Evolutionary conservation across 37 sponge, comb jelly and placozoan genomes (phyloP).

Genomic region (Hexactinellida sp.): DNA sequence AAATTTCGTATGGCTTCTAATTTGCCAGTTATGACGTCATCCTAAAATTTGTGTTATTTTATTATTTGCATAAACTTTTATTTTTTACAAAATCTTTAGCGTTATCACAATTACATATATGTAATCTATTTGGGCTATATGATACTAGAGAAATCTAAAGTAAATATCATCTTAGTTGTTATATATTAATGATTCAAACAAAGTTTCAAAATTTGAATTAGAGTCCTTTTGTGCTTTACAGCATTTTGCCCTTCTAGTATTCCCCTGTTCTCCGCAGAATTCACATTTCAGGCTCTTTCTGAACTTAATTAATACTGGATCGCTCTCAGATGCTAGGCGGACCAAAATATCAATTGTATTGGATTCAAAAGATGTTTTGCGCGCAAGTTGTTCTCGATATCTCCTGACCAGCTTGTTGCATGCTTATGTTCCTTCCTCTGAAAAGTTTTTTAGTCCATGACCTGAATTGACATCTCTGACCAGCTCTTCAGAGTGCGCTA

Average conservation of each 20-base stretch:
- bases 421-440: neutral
- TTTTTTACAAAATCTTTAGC: too few species aligned
- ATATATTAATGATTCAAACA: too few species aligned
- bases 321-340: neutral
- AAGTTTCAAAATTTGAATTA: too few species aligned
- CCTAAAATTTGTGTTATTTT: too few species aligned
- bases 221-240: too few species aligned
- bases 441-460: neutral
- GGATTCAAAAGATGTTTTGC: neutral
- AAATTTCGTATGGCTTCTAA: too few species aligned
- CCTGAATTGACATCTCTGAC: neutral
- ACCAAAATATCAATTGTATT: neutral
- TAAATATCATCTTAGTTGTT: too few species aligned
- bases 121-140: too few species aligned
- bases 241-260: neutral
- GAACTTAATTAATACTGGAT: neutral
- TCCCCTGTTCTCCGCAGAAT: neutral
- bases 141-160: too few species aligned
- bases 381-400: neutral
- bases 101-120: too few species aligned
- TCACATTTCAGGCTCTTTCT: neutral
- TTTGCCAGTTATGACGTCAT: too few species aligned
- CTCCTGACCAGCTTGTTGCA: neutral
- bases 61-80: too few species aligned
- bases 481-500: neutral